Evolutionary conservation across 2,888 invertebrate genomes (phyloP).

Genomic region (Torymus auratus): DNA sequence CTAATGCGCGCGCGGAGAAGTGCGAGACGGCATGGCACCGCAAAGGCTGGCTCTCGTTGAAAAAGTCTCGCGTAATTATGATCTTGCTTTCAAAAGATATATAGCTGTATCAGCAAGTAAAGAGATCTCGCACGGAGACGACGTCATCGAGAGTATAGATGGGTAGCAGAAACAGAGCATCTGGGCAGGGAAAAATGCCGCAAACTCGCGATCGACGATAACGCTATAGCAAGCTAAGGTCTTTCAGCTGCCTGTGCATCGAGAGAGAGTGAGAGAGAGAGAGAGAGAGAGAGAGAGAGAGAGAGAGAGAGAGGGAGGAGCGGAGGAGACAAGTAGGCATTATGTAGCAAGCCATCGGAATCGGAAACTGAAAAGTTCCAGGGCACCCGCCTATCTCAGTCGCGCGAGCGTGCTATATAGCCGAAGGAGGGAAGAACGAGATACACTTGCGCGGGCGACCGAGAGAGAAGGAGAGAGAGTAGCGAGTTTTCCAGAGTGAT

Average conservation of each 20-base stretch:
- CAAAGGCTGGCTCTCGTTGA: too few relatives aligned
- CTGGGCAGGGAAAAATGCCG: constrained; percentile 22
- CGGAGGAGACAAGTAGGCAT: constrained; percentile 50
- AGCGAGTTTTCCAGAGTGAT: constrained; percentile 53
- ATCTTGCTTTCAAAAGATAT: neutral
- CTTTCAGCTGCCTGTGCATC: neutral
- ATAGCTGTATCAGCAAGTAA: neutral
- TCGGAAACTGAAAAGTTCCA: constrained; percentile 54
- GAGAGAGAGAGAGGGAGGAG: neutral
- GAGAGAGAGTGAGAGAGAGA: neutral
- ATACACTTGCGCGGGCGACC: constrained; percentile 27
- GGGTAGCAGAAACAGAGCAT: too few relatives aligned
- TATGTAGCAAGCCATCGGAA: constrained; percentile 55
- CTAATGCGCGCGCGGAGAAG: too few relatives aligned
- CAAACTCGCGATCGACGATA: constrained; percentile 21
- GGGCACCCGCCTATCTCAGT: constrained; percentile 16
- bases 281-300: constrained; percentile 7
- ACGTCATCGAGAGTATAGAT: too few relatives aligned
- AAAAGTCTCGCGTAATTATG: too few relatives aligned
- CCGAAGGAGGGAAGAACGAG: neutral
- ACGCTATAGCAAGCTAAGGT: constrained; percentile 1
- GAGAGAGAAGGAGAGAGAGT: constrained; percentile 15
- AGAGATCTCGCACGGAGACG: neutral
- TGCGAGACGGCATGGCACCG: too few relatives aligned
- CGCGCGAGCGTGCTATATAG: neutral